Conservation (phyloP, 1,140 invertebrate species). For the Zaprionus camerounensis region DNA sequence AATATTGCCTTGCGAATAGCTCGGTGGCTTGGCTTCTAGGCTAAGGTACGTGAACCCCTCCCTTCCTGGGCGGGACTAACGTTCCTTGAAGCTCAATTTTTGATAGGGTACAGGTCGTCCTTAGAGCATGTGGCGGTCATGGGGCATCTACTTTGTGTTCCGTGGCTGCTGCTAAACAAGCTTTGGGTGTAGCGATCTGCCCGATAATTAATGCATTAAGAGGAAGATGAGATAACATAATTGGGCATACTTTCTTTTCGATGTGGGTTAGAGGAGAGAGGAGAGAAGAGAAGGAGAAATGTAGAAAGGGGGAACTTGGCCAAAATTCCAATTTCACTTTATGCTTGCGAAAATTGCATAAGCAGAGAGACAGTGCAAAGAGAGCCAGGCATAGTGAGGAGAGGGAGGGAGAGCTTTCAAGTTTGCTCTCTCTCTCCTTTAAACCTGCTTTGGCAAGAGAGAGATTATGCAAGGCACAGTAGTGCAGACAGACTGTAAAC, state of each 20-base stretch:
- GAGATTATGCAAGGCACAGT: conserved; percentile 64
- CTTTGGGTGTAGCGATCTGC: conserved; percentile 76
- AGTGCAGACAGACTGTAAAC: conserved; percentile 41
- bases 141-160: conserved; percentile 75
- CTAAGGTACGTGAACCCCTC: conserved; percentile 46
- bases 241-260: conserved; percentile 19
- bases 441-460: conserved; percentile 71
- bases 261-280: background rate
- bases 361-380: conserved; percentile 33
- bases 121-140: conserved; percentile 28
- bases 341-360: conserved; percentile 72
- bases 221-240: background rate
- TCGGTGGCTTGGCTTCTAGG: conserved; percentile 79
- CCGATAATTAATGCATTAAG: conserved; percentile 35
- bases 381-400: conserved; percentile 17
- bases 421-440: conserved; percentile 1
- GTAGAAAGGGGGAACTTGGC: conserved; percentile 1
- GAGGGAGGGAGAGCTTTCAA: conserved; percentile 10
- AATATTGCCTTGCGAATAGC: conserved; percentile 77
- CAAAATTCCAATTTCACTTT: conserved; percentile 61
- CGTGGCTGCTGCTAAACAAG: conserved; percentile 36
- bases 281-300: background rate
- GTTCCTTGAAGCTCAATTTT: conserved; percentile 78
- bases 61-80: background rate
- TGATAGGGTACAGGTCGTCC: conserved; percentile 82